phyloP scores from a whole-genome alignment of 2,888 invertebrate species.

The Troglohyphantes excavatus region DNA sequence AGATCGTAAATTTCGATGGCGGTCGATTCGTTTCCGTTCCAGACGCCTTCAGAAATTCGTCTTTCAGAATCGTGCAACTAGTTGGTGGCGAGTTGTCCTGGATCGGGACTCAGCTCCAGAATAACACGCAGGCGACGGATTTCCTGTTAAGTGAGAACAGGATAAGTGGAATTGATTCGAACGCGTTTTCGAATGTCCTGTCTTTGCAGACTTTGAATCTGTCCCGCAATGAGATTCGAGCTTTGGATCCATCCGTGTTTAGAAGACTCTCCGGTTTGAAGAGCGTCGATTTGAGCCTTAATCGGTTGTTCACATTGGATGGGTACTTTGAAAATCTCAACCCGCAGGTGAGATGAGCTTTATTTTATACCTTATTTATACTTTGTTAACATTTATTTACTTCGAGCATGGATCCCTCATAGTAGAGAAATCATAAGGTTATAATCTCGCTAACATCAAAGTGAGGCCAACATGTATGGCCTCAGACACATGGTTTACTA shows the following conservation, averaged over 20 bases:
- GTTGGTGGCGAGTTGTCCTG: not conserved
- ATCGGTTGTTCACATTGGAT: not conserved
- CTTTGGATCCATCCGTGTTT: constrained; percentile 11
- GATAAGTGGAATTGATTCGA: not conserved
- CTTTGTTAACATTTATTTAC: too few species aligned
- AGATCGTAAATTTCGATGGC: constrained; percentile 29
- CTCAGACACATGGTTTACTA: too few species aligned
- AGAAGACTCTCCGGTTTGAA: not conserved
- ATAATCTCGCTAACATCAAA: too few species aligned
- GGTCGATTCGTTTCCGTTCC: not conserved
- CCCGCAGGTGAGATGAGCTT: constrained; percentile 25
- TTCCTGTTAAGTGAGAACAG: constrained; percentile 3
- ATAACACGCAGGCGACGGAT: not conserved
- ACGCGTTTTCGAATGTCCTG: not conserved
- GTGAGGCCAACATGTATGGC: too few species aligned
- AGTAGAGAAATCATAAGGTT: too few species aligned
- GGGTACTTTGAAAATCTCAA: not conserved
- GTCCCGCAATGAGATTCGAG: not conserved
- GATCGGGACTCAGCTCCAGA: constrained; percentile 1
- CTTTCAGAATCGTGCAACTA: constrained; percentile 14
- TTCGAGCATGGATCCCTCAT: too few species aligned
- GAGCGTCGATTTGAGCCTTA: constrained; percentile 8
- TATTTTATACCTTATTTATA: not conserved
- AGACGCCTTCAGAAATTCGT: not conserved
- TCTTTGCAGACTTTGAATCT: constrained; percentile 10